phyloP scores from a whole-genome alignment of 2,888 invertebrate species.

The Melanargia galathea region DNA sequence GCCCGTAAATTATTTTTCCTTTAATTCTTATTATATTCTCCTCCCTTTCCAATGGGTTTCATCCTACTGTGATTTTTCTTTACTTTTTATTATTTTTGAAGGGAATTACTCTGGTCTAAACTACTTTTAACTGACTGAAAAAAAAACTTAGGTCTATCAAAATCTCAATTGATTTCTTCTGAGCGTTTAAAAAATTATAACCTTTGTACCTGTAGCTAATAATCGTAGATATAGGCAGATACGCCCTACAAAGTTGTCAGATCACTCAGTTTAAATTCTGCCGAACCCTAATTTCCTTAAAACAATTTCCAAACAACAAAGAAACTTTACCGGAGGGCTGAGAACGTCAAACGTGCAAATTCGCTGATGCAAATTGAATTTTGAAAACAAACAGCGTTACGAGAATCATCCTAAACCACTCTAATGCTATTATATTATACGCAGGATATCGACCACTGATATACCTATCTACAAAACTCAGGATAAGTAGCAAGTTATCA shows the following conservation, averaged over 20 bases:
- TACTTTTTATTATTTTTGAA: too few species aligned
- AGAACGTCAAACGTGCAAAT: constrained; percentile 48
- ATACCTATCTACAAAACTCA: not conserved
- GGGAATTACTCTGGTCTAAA: too few species aligned
- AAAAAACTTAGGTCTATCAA: too few species aligned
- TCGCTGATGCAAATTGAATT: constrained; percentile 64
- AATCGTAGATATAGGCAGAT: too few species aligned
- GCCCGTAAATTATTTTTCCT: too few species aligned
- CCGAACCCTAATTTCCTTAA: constrained; percentile 24
- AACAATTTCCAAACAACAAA: constrained; percentile 30
- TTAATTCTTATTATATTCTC: too few species aligned
- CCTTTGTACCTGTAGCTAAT: too few species aligned
- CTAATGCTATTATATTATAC: constrained; percentile 76
- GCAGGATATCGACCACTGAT: constrained; percentile 49
- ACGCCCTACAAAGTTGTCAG: not conserved
- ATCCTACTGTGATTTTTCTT: too few species aligned
- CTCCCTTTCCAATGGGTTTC: too few species aligned
- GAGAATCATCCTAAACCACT: constrained; percentile 69
- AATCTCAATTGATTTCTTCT: too few species aligned
- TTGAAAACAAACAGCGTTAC: constrained; percentile 68
- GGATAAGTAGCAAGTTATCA: not conserved
- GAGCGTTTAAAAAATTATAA: too few species aligned
- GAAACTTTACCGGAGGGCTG: constrained; percentile 31
- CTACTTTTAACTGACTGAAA: too few species aligned
- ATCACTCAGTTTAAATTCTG: not conserved